Conservation (phyloP, 2,797 vertebrate genomes). For the Coccyzus lansbergi region DNA sequence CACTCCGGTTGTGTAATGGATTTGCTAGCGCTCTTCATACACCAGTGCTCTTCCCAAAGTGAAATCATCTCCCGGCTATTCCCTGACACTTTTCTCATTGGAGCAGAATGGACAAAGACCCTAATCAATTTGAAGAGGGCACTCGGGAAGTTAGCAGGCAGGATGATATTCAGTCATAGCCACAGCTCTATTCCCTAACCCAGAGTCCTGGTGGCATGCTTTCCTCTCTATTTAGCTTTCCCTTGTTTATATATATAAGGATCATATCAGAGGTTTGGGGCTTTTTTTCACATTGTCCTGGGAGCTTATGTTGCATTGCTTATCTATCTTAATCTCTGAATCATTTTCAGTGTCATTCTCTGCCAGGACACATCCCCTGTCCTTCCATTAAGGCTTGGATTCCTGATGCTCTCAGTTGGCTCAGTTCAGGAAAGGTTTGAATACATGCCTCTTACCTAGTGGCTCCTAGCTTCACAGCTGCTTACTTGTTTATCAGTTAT, state of each 20-base stretch:
- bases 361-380: not conserved
- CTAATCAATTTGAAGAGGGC: not conserved
- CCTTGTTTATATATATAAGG: not conserved
- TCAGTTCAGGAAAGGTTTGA: not conserved
- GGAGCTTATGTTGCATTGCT: not conserved
- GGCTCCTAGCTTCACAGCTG: not conserved
- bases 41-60: not conserved
- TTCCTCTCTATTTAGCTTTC: not conserved
- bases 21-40: not conserved
- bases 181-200: not conserved
- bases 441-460: not conserved
- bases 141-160: not conserved
- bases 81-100: not conserved
- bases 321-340: not conserved
- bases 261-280: not conserved
- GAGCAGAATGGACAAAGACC: not conserved
- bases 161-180: not conserved
- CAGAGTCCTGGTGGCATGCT: not conserved
- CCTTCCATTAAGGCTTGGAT: not conserved
- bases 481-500: not conserved
- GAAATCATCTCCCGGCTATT: not conserved
- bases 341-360: not conserved
- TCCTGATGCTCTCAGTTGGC: accelerated
- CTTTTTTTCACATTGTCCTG: not conserved
- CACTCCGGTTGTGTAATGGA: not conserved